These are phyloP conservation scores for Drosophila meridionalis DNA, from an alignment of 2,888 invertebrate genomes.

Conservation along the genomic window DNA sequence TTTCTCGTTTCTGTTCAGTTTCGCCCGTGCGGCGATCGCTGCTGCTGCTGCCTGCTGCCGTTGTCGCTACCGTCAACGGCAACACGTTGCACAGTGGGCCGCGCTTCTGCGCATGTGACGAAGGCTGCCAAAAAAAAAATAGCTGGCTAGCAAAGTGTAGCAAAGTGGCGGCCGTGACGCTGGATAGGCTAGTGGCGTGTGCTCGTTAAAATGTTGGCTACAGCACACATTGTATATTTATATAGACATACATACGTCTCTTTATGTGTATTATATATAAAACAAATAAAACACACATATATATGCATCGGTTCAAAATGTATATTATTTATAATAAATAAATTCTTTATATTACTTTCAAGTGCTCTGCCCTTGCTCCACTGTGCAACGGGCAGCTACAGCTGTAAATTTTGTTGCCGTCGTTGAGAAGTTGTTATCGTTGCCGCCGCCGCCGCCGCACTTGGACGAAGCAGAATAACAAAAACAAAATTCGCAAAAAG, in stretches of 20 bases:
- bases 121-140: slow-evolving; percentile 60
- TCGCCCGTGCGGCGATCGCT: slow-evolving; percentile 76
- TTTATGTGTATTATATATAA: neutral
- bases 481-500: slow-evolving; percentile 51
- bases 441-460: slow-evolving; percentile 59
- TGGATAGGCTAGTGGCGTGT: slow-evolving; percentile 54
- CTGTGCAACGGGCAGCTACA: slow-evolving; percentile 71
- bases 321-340: too few species aligned
- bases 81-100: slow-evolving; percentile 79
- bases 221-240: slow-evolving; percentile 8
- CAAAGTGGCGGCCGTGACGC: slow-evolving; percentile 65
- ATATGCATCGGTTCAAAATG: neutral
- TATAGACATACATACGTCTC: neutral
- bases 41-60: slow-evolving; percentile 64
- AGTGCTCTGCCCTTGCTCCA: slow-evolving; percentile 39
- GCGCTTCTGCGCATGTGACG: slow-evolving; percentile 68
- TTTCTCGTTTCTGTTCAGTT: slow-evolving; percentile 54
- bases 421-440: slow-evolving; percentile 79
- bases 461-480: slow-evolving; percentile 58
- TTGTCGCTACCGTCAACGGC: slow-evolving; percentile 69
- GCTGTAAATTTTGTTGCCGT: slow-evolving; percentile 78
- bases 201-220: slow-evolving; percentile 31
- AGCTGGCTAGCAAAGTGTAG: slow-evolving; percentile 49
- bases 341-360: neutral
- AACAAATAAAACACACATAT: neutral